Conservation (phyloP, 2,797 vertebrate genomes). For the Corythornis leucogaster region DNA sequence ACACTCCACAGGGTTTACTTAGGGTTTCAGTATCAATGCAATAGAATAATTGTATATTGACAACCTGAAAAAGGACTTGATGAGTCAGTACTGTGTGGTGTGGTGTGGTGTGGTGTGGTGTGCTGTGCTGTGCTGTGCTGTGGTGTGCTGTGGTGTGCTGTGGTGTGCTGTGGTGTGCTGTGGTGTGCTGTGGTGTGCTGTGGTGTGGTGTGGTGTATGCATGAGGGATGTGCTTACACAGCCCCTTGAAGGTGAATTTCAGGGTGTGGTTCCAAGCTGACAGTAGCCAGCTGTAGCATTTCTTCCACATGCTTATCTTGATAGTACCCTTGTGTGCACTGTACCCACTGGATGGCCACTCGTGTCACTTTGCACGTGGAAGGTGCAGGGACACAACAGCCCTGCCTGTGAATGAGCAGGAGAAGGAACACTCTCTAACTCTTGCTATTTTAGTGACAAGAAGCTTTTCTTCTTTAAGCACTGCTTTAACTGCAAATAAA, state of each 20-base stretch:
- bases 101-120: neutral
- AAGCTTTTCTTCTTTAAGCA: conserved; percentile 12
- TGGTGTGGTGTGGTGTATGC: neutral
- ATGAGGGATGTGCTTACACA: neutral
- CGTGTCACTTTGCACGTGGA: neutral
- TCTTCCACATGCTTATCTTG: neutral
- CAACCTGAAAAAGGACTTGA: conserved; percentile 11
- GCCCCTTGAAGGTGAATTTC: conserved; percentile 2
- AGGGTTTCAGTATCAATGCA: neutral
- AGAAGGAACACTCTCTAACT: neutral
- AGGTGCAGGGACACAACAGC: neutral
- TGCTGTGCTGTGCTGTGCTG: too few relatives aligned
- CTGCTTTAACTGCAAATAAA: conserved; percentile 10
- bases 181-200: too few relatives aligned
- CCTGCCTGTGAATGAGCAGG: neutral
- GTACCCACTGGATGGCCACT: neutral
- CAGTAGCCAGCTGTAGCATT: neutral
- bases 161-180: neutral
- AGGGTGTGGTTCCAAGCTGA: neutral
- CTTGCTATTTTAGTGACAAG: neutral
- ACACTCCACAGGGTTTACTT: neutral
- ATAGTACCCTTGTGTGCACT: neutral
- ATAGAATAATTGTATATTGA: conserved; percentile 52
- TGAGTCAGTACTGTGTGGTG: neutral
- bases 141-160: neutral